These are phyloP conservation scores for Emmelina monodactyla DNA, from an alignment of 2,888 invertebrate genomes.

Conservation along the genomic window DNA sequence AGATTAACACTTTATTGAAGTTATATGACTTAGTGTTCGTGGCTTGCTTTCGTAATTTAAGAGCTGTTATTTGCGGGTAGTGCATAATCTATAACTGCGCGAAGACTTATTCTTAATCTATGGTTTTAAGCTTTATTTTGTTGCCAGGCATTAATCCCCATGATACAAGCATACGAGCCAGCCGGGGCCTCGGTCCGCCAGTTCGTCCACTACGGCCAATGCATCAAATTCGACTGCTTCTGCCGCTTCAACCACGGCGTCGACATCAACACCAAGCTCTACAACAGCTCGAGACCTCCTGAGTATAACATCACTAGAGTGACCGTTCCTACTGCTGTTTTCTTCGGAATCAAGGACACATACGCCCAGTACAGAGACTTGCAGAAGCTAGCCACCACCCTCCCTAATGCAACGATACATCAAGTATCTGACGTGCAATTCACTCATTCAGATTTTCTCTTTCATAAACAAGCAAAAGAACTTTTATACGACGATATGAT, in stretches of 20 bases:
- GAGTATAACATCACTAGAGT: slow-evolving; percentile 24
- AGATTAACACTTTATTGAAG: too few relatives aligned
- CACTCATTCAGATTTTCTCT: slow-evolving; percentile 33
- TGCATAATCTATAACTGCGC: too few relatives aligned
- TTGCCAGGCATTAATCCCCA: too few relatives aligned
- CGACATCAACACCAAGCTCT: slow-evolving; percentile 22
- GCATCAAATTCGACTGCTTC: slow-evolving; percentile 24
- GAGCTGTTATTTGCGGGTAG: too few relatives aligned
- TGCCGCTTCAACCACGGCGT: slow-evolving; percentile 25
- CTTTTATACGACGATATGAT: too few relatives aligned
- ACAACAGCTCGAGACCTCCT: slow-evolving; percentile 26
- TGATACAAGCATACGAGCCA: slow-evolving; percentile 31
- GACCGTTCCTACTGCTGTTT: slow-evolving; percentile 24
- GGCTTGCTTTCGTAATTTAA: too few relatives aligned
- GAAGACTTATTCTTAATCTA: too few relatives aligned
- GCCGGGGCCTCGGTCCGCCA: slow-evolving; percentile 34
- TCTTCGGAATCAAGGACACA: slow-evolving; percentile 24
- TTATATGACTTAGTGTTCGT: too few relatives aligned
- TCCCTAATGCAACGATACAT: slow-evolving; percentile 21
- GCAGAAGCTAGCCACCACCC: slow-evolving; percentile 14
- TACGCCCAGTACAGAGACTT: slow-evolving; percentile 25
- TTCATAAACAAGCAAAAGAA: slow-evolving; percentile 22
- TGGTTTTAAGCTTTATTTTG: too few relatives aligned
- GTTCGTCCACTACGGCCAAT: slow-evolving; percentile 32
- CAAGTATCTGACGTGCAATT: slow-evolving; percentile 20